Percentiles rank a stretch among this genome's conserved stretches.
Conservation (phyloP, 2,888 invertebrate genomes). For the Macrophya annulata region DNA sequence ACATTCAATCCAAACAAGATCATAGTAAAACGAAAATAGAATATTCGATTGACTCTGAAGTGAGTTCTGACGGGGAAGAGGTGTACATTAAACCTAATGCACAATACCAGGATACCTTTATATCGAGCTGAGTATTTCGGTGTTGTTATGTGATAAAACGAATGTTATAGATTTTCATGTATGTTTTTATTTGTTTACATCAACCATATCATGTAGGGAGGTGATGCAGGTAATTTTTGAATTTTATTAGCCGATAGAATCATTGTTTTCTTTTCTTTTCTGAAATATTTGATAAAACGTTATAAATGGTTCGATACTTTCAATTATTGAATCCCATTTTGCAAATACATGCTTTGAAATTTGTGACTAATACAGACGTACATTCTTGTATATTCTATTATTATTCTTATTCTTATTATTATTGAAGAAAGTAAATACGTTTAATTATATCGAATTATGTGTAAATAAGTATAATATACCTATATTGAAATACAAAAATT, state of each 20-base stretch:
- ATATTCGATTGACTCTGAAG: conserved; percentile 63
- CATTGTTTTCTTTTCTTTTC: not conserved
- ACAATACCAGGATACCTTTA: not conserved
- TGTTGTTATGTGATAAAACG: not conserved
- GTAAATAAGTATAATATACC: conserved; percentile 7
- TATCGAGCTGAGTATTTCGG: not conserved
- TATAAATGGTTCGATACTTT: not conserved
- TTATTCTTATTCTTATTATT: conserved; percentile 45
- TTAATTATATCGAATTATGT: conserved; percentile 35
- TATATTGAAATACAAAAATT: conserved; percentile 42
- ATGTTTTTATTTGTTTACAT: not conserved
- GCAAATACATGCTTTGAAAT: not conserved
- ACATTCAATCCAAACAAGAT: not conserved
- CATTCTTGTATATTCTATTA: conserved; percentile 51
- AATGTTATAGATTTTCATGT: not conserved
- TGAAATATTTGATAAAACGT: not conserved
- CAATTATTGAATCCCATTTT: not conserved
- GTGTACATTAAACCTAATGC: conserved; percentile 29
- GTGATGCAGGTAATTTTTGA: too few species aligned
- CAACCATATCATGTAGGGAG: not conserved
- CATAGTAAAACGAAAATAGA: conserved; percentile 60
- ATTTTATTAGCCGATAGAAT: too few species aligned
- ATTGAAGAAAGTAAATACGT: conserved; percentile 13
- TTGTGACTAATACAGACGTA: not conserved
- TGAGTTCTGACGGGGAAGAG: conserved; percentile 64